Conservation (phyloP, 2,888 invertebrate genomes). For the Argyresthia albistria region DNA sequence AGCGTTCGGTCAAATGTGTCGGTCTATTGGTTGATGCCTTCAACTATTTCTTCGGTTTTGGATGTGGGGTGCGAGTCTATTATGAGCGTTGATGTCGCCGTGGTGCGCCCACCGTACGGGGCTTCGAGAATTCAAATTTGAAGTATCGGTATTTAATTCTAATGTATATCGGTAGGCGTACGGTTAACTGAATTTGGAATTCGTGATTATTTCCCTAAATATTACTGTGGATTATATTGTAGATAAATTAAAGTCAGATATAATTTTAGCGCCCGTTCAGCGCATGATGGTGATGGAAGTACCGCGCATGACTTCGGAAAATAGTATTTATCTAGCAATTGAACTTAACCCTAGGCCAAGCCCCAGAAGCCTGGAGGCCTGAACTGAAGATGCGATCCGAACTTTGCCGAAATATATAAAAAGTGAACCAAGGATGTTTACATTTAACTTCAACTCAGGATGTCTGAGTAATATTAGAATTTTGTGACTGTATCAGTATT, state of each 20-base stretch:
- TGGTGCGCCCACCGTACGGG: slow-evolving; percentile 29
- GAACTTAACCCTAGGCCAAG: slow-evolving; percentile 65
- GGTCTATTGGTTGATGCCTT: slow-evolving; percentile 77
- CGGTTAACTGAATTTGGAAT: not conserved
- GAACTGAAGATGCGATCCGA: slow-evolving; percentile 54
- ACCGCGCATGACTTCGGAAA: slow-evolving; percentile 53
- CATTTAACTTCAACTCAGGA: slow-evolving; percentile 44
- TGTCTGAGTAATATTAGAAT: slow-evolving; percentile 53
- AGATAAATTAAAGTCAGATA: not conserved
- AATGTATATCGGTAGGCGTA: not conserved
- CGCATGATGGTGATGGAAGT: not conserved
- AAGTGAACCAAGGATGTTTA: slow-evolving; percentile 59
- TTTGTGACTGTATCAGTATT: slow-evolving; percentile 43
- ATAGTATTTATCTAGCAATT: slow-evolving; percentile 62
- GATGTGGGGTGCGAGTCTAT: slow-evolving; percentile 80
- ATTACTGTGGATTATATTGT: not conserved
- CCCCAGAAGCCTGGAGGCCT: slow-evolving; percentile 26
- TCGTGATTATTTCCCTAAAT: too few relatives aligned
- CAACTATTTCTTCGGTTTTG: slow-evolving; percentile 86
- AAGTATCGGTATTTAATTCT: not conserved
- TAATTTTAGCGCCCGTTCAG: not conserved
- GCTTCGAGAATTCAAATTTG: not conserved
- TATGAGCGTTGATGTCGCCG: slow-evolving; percentile 78
- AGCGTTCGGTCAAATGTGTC: slow-evolving; percentile 16
- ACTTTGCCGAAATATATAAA: slow-evolving; percentile 52